A percentile compares a stretch with the other conserved stretches of the same genome.
phyloP scores from a whole-genome alignment of 2,888 invertebrate species.

The Ophion obscuratus region DNA sequence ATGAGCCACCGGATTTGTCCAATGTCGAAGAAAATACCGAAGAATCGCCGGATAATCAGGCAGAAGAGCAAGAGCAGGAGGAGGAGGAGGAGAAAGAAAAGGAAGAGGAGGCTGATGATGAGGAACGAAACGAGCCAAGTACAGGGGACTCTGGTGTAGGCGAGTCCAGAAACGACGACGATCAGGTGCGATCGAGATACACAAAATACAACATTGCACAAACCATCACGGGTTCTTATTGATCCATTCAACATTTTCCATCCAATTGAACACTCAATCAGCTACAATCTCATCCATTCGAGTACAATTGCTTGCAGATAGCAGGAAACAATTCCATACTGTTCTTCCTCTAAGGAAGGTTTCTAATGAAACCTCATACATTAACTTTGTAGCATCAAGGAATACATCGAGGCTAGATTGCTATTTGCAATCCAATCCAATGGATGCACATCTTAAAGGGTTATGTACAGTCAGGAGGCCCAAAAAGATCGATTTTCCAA shows the following conservation, averaged over 20 bases:
- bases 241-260: neutral
- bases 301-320: no score
- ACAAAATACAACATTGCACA: neutral
- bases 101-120: constrained; percentile 82
- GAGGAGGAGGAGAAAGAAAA: constrained; percentile 66
- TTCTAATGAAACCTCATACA: no score
- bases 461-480: no score
- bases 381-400: no score
- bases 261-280: no score
- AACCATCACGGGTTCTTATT: neutral
- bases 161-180: constrained; percentile 86
- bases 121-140: constrained; percentile 82
- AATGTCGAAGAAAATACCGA: constrained; percentile 69
- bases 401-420: no score
- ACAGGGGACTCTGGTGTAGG: constrained; percentile 85
- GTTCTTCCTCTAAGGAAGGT: no score
- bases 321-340: no score
- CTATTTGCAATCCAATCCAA: no score
- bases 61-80: constrained; percentile 49
- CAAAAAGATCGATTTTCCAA: no score
- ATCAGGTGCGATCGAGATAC: constrained; percentile 76
- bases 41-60: constrained; percentile 66
- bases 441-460: no score
- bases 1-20: constrained; percentile 60
- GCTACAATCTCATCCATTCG: no score